Evolutionary conservation across 2,113 vertebrate genomes (phyloP).

Genomic region (Poeciliopsis prolifica): DNA sequence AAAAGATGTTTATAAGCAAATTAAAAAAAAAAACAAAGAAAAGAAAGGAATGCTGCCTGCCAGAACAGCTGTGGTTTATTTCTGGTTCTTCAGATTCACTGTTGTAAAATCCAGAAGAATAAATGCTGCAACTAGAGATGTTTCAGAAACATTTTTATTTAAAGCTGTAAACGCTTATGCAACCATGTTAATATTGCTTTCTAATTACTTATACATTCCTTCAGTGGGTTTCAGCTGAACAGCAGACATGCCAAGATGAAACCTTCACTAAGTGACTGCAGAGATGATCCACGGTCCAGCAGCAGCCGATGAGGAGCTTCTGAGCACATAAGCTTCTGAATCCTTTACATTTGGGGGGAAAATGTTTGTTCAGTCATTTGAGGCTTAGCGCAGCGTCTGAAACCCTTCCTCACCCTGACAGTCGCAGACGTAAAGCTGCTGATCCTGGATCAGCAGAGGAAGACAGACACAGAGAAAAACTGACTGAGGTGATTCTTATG

Average conservation of each 20-base stretch:
- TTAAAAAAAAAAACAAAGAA: too few relatives aligned
- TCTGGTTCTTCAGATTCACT: too few relatives aligned
- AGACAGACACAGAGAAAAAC: neutral
- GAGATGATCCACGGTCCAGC: neutral
- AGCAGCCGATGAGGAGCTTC: neutral
- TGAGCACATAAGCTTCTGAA: slow-evolving; percentile 30
- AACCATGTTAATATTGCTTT: neutral
- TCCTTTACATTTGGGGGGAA: slow-evolving; percentile 24
- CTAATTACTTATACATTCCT: neutral
- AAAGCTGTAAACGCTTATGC: too few relatives aligned
- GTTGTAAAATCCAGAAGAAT: too few relatives aligned
- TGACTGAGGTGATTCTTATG: slow-evolving; percentile 6
- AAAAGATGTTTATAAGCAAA: too few relatives aligned
- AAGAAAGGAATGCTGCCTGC: too few relatives aligned
- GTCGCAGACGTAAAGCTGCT: slow-evolving; percentile 41
- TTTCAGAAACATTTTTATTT: too few relatives aligned
- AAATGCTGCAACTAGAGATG: too few relatives aligned
- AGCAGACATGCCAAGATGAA: neutral
- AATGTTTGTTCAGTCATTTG: slow-evolving; percentile 10
- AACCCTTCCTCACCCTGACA: slow-evolving; percentile 36
- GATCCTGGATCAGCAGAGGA: slow-evolving; percentile 35
- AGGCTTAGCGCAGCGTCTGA: slow-evolving; percentile 27
- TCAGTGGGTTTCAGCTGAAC: neutral
- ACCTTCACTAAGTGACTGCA: neutral
- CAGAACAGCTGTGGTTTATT: too few relatives aligned